phyloP scores from a whole-genome alignment of 2,113 vertebrate species.

The Crotalus viridis region DNA sequence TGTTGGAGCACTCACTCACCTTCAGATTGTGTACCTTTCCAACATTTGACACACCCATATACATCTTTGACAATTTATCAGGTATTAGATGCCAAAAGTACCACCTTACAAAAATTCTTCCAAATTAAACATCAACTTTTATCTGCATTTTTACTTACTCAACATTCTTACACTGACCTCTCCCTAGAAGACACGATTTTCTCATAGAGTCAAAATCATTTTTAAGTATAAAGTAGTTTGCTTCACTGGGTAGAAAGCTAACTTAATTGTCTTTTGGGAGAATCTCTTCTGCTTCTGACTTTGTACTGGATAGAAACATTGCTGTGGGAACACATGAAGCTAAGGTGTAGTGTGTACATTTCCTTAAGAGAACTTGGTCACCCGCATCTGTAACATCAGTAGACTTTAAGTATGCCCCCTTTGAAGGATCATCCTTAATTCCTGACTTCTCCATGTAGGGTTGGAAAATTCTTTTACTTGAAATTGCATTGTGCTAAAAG shows the following conservation, averaged over 20 bases:
- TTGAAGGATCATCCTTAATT: not conserved
- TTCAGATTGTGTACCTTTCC: not conserved
- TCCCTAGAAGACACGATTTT: not conserved
- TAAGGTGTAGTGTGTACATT: not conserved
- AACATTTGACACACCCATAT: not conserved
- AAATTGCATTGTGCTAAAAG: not conserved
- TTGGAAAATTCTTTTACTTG: not conserved
- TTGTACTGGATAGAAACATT: not conserved
- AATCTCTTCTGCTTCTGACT: not conserved
- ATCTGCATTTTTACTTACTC: not conserved
- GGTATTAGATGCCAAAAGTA: not conserved
- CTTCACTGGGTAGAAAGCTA: not conserved
- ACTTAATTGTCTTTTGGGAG: not conserved
- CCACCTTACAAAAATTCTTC: not conserved
- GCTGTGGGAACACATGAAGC: not conserved
- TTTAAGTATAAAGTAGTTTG: not conserved
- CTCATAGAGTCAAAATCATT: not conserved
- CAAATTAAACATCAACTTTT: not conserved
- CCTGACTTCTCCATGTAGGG: not conserved
- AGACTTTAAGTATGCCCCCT: not conserved
- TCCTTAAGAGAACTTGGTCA: not conserved
- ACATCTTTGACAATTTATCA: not conserved
- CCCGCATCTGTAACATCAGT: not conserved
- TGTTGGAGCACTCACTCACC: too few species aligned
- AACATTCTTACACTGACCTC: not conserved